Conservation (phyloP, 2,888 invertebrate species). For the Spisula solida region DNA sequence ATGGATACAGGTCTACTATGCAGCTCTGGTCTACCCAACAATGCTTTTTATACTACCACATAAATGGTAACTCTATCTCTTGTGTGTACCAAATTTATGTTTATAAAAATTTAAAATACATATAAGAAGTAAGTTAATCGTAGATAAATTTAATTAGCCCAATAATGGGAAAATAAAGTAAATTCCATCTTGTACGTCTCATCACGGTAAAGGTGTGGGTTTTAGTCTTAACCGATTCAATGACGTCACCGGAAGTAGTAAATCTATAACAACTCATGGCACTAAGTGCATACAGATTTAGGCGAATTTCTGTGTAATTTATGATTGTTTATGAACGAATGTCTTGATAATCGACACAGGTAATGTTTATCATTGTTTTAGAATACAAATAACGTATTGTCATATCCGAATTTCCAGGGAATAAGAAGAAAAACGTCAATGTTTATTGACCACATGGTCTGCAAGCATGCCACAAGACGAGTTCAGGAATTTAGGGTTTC, state of each 20-base stretch:
- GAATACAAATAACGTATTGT: neutral
- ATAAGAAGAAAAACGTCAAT: neutral
- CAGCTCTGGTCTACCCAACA: too few species aligned
- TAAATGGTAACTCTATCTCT: too few species aligned
- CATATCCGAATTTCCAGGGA: neutral
- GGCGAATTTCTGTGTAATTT: neutral
- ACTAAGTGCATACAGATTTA: neutral
- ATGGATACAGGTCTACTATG: too few species aligned
- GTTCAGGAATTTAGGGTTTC: neutral
- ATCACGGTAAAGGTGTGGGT: neutral
- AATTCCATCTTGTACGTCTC: neutral
- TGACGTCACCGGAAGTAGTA: conserved; percentile 6
- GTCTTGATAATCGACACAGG: neutral
- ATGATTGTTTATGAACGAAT: neutral
- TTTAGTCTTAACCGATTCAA: neutral
- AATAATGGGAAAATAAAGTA: too few species aligned
- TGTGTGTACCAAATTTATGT: too few species aligned
- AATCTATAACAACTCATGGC: conserved; percentile 2
- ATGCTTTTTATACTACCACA: too few species aligned
- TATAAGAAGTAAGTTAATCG: too few species aligned
- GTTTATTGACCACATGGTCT: conserved; percentile 10
- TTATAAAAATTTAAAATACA: too few species aligned
- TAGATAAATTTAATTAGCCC: too few species aligned
- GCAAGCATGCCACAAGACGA: neutral
- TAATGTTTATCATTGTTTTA: neutral